These are phyloP conservation scores for Drosophila prosaltans DNA, from an alignment of 1,140 invertebrate species.

Conservation along the genomic window DNA sequence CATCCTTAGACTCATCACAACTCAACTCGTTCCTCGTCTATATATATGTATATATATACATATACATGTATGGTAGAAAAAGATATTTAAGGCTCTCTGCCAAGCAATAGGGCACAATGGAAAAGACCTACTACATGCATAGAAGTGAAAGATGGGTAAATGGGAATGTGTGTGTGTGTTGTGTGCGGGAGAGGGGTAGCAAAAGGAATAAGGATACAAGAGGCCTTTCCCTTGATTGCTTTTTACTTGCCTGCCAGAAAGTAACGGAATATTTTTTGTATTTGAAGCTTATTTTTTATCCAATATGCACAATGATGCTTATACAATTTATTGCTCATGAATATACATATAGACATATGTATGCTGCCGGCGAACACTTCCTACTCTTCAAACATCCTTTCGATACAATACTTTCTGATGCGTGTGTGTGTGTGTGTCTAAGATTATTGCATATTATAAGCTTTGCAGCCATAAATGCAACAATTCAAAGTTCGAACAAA, in stretches of 20 bases:
- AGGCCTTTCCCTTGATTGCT: conserved; percentile 28
- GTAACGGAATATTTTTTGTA: conserved; percentile 72
- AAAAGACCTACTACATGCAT: conserved; percentile 46
- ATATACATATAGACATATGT: conserved; percentile 72
- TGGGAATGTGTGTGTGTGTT: too few relatives aligned
- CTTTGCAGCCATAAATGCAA: conserved; percentile 62
- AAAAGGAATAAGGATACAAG: conserved; percentile 32
- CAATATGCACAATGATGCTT: conserved; percentile 81
- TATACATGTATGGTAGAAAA: conserved; percentile 43
- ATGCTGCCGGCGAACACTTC: conserved; percentile 31
- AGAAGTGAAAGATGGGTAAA: not conserved
- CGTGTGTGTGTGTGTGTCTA: conserved; percentile 28
- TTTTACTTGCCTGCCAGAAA: conserved; percentile 30
- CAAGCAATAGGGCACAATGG: conserved; percentile 70
- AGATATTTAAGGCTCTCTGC: conserved; percentile 69
- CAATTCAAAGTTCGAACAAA: conserved; percentile 53
- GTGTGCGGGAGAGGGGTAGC: not conserved
- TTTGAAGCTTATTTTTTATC: conserved; percentile 79
- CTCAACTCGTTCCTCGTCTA: not conserved
- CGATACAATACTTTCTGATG: not conserved
- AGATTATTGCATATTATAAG: conserved; percentile 80
- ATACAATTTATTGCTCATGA: conserved; percentile 78
- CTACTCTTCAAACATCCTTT: not conserved
- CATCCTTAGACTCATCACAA: not conserved
- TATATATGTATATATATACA: too few relatives aligned